phyloP scores from a whole-genome alignment of 2,113 vertebrate species.

The Corydoras maculifer region DNA sequence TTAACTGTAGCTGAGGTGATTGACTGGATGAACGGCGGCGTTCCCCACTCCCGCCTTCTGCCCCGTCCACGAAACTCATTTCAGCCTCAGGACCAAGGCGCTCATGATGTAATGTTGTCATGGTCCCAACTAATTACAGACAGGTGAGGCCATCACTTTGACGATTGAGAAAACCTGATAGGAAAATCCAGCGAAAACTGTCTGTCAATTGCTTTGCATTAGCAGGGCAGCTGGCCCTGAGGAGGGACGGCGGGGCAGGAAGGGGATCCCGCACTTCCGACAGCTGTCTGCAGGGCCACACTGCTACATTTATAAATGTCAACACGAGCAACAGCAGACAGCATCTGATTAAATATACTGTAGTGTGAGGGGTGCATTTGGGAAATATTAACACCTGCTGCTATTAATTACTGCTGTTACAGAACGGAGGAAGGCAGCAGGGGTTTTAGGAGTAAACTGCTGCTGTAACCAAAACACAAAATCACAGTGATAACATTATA shows the following conservation, averaged over 20 bases:
- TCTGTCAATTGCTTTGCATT: slow-evolving; percentile 36
- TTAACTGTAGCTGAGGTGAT: slow-evolving; percentile 72
- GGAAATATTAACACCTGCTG: slow-evolving; percentile 11
- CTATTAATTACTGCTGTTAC: not conserved
- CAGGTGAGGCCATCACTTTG: slow-evolving; percentile 43
- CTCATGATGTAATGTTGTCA: slow-evolving; percentile 45
- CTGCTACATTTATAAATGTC: slow-evolving; percentile 64
- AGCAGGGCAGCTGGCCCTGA: slow-evolving; percentile 35
- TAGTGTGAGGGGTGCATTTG: not conserved
- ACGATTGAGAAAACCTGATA: slow-evolving; percentile 44
- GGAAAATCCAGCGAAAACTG: slow-evolving; percentile 37
- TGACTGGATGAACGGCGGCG: slow-evolving; percentile 59
- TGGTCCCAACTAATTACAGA: slow-evolving; percentile 61
- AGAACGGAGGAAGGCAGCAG: not conserved
- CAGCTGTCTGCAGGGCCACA: slow-evolving; percentile 29
- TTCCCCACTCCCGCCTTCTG: slow-evolving; percentile 46
- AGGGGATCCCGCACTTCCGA: slow-evolving; percentile 29
- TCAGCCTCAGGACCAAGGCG: slow-evolving; percentile 13
- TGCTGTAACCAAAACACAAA: not conserved
- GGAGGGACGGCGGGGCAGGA: slow-evolving; percentile 35
- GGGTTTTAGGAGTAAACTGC: not conserved
- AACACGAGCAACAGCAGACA: slow-evolving; percentile 48
- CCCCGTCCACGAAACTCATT: slow-evolving; percentile 45
- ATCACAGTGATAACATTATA: no score
- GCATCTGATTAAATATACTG: slow-evolving; percentile 4